These are phyloP conservation scores for Ornithorhynchus anatinus DNA, from an alignment of 2,113 vertebrate species.

Conservation along the genomic window DNA sequence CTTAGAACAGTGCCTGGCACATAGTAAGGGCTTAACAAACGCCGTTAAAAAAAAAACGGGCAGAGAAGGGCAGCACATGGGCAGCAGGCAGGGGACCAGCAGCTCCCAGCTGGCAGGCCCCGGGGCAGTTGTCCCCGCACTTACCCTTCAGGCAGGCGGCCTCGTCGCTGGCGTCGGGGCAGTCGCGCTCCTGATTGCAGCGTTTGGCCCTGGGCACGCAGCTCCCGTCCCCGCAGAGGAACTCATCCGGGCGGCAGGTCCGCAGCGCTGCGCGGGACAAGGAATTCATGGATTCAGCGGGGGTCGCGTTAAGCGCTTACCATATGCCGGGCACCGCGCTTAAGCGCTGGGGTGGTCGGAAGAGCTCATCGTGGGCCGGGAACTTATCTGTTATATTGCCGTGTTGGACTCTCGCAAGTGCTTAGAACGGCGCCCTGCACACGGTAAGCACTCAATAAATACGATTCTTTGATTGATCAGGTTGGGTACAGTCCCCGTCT, in stretches of 20 bases:
- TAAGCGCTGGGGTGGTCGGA: too few species aligned
- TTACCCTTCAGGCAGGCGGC: constrained; percentile 87
- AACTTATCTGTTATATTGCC: not conserved
- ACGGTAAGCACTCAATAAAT: too few species aligned
- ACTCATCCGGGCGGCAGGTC: constrained; percentile 90
- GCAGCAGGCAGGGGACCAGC: rapidly evolving
- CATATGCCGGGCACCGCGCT: not conserved
- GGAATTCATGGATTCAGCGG: too few species aligned
- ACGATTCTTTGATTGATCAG: too few species aligned
- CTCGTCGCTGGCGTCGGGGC: constrained; percentile 90
- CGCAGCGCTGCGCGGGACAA: constrained; percentile 87
- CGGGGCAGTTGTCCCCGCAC: constrained; percentile 12
- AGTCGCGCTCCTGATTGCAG: constrained; percentile 89
- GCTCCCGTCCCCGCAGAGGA: constrained; percentile 90
- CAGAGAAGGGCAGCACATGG: too few species aligned
- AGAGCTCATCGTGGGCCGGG: not conserved
- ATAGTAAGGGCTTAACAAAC: too few species aligned
- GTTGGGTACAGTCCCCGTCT: too few species aligned
- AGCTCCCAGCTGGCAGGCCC: not conserved
- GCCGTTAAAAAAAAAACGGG: too few species aligned
- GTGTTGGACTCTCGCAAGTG: too few species aligned
- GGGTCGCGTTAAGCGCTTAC: not conserved
- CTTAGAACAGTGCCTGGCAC: too few species aligned
- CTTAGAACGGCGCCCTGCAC: too few species aligned
- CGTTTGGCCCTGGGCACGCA: constrained; percentile 90